Base-by-base conservation (phyloP, 2,113 vertebrate genomes). In the Melospiza georgiana region DNA sequence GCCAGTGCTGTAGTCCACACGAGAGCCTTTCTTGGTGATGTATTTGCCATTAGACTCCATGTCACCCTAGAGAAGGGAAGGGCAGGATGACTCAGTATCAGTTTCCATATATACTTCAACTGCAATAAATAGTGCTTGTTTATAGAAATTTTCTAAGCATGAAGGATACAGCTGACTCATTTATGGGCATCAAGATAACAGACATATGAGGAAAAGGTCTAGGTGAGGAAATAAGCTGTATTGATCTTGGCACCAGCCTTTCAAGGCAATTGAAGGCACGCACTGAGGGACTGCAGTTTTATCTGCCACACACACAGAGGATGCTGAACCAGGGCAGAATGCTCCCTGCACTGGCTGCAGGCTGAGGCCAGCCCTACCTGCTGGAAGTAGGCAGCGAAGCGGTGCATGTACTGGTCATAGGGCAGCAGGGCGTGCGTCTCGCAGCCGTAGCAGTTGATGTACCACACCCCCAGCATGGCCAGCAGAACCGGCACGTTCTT, bases 31-130 rank as follows among this genome's bases (percentile, higher is more conserved):
- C 95, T 98, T 99, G 80, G 98, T 99, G 94, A 99, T 98, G 93
- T 98, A 99, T 87, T 99, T 99, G 59, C 99, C 99, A 27, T 99
- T 99, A 24, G 99, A 99, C 84, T 99, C 99, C 99, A 99, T 99
- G 95, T 99, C 99, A 12, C 99, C 99, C 99, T 99, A 91, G 59
- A 69, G 37, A 35, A 78, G 20, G 20, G 15, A 89, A 67, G 15
- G 15, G 23, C 33, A n/a, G 5, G 4, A 71, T 43, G 23, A 93
- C 21, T 52, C 5, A 24, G 15, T 12, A 49, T 24, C 57, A 71
- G 15, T 22, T 85, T 31, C 48, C 41, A 67, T 3, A 82, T 2
- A 14, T 33, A 41, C 4, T 84, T 77, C 11, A 86, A 12, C 35
- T 71, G 20, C 22, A 62, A 20, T 23, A 39, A 55, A 35, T 28